A percentile compares a stretch with the other conserved stretches of the same genome.
phyloP scores from a whole-genome alignment of 2,113 vertebrate genomes.

The Excalfactoria chinensis region DNA sequence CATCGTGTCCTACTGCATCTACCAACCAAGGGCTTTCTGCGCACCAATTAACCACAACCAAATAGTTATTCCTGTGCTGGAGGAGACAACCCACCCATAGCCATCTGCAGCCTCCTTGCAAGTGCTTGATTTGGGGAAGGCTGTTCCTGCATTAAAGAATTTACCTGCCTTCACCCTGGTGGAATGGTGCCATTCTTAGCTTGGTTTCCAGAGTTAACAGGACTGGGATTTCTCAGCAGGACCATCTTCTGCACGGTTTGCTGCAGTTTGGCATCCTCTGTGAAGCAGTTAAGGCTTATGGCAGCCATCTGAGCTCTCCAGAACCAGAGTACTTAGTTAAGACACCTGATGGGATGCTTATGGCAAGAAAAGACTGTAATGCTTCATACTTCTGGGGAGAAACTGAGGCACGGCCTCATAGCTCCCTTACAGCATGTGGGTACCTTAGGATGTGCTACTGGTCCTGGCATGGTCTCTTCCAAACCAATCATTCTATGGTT shows the following conservation, averaged over 20 bases:
- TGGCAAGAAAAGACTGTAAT: too few species aligned
- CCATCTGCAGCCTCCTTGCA: rapidly evolving
- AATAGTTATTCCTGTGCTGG: background rate
- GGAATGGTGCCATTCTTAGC: background rate
- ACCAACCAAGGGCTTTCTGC: background rate
- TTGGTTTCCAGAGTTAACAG: background rate
- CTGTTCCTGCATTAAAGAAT: background rate
- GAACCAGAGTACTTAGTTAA: background rate
- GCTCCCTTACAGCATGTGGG: background rate
- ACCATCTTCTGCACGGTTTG: background rate
- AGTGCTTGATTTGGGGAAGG: background rate
- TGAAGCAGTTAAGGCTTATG: background rate
- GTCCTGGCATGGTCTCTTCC: background rate
- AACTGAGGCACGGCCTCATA: rapidly evolving
- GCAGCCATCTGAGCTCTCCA: background rate
- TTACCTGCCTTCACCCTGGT: background rate
- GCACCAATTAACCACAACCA: background rate
- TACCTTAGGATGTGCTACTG: background rate
- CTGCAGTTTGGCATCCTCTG: background rate
- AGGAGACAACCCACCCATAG: background rate
- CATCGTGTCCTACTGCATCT: rapidly evolving
- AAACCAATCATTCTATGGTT: too few species aligned
- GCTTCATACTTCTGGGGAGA: too few species aligned
- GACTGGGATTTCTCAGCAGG: background rate
- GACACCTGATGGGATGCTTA: too few species aligned